Percentiles rank a stretch among this genome's conserved stretches.
phyloP scores from a whole-genome alignment of 2,888 invertebrate genomes.

The Eudemis profundana region DNA sequence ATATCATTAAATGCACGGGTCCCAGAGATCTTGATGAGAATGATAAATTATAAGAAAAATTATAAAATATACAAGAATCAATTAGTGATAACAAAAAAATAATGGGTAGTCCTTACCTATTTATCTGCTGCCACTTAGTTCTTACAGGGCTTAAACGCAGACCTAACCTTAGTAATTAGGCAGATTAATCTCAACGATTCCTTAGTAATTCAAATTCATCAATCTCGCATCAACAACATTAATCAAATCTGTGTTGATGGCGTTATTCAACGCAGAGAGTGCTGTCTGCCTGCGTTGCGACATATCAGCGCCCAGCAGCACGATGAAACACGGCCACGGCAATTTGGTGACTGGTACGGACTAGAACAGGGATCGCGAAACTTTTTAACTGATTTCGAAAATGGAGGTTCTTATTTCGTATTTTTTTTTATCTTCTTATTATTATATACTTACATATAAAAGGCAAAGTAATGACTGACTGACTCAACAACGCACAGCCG shows the following conservation, averaged over 20 bases:
- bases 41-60: no score
- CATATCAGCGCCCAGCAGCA: slow-evolving; percentile 32
- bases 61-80: no score
- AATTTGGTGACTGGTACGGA: slow-evolving; percentile 19
- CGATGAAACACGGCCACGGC: slow-evolving; percentile 31
- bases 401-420: no score
- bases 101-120: no score
- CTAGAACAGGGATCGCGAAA: background rate
- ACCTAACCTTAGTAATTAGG: background rate
- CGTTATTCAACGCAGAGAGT: slow-evolving; percentile 41
- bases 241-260: slow-evolving; percentile 45
- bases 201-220: slow-evolving; percentile 34
- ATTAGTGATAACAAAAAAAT: no score
- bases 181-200: background rate
- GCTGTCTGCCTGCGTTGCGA: slow-evolving; percentile 31
- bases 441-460: no score
- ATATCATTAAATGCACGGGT: no score
- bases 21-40: no score
- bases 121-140: background rate
- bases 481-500: no score
- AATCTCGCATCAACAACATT: slow-evolving; percentile 41
- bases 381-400: no score
- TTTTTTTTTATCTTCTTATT: no score
- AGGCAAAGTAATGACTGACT: no score
- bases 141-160: background rate